These are phyloP conservation scores for Phyllotreta striolata DNA, from an alignment of 2,888 invertebrate species.

Conservation along the genomic window DNA sequence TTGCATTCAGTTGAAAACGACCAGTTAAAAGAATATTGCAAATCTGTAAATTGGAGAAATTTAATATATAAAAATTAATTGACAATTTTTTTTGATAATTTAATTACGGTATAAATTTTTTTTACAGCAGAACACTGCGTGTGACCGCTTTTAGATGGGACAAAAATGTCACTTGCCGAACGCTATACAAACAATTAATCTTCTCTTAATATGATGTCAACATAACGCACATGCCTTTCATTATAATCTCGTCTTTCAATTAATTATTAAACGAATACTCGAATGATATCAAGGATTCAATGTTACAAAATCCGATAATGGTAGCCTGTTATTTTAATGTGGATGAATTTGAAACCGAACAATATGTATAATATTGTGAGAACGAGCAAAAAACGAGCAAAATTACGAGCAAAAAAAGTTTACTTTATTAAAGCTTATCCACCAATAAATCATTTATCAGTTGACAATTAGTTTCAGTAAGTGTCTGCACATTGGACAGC, in stretches of 20 bases:
- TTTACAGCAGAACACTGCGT: slow-evolving; percentile 3
- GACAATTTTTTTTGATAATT: too few relatives aligned
- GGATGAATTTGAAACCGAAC: too few relatives aligned
- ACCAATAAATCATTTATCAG: too few relatives aligned
- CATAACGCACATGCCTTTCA: slow-evolving; percentile 49
- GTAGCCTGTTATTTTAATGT: too few relatives aligned
- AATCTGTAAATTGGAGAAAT: not conserved
- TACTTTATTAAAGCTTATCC: too few relatives aligned
- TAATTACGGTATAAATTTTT: slow-evolving; percentile 16
- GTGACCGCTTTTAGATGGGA: slow-evolving; percentile 29
- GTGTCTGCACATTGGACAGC: slow-evolving; percentile 56
- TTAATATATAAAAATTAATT: too few relatives aligned
- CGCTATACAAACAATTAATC: slow-evolving; percentile 51
- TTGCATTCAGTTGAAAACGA: not conserved
- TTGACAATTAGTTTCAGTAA: too few relatives aligned
- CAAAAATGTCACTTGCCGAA: slow-evolving; percentile 45
- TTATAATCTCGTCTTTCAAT: slow-evolving; percentile 53
- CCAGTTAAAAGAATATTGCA: not conserved
- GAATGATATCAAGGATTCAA: slow-evolving; percentile 8
- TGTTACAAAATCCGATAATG: slow-evolving; percentile 4
- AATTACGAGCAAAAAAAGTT: too few relatives aligned
- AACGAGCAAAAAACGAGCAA: too few relatives aligned
- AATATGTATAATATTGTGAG: too few relatives aligned
- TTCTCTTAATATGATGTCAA: slow-evolving; percentile 49
- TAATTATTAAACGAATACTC: slow-evolving; percentile 48